Percentiles rank a stretch among this genome's conserved stretches.
Conservation (phyloP, 2,797 vertebrate genomes). For the Sebastes diploproa region DNA sequence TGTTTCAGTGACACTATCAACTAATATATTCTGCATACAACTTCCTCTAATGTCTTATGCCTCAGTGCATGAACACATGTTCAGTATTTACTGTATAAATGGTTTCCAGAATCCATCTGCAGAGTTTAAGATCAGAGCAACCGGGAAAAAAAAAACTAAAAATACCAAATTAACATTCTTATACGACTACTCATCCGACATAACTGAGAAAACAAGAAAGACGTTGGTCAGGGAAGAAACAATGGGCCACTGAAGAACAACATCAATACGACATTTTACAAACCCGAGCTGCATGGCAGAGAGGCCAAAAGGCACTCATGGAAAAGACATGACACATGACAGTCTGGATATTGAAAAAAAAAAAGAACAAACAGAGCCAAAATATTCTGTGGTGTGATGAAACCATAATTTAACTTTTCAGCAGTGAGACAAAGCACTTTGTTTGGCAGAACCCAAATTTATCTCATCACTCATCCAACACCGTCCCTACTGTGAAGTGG, state of each 20-base stretch:
- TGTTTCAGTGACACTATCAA: background rate
- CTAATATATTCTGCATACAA: background rate
- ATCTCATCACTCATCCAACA: constrained; percentile 34
- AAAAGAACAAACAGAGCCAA: background rate
- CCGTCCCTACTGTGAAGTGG: constrained; percentile 35
- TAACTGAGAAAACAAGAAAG: background rate
- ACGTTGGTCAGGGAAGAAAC: background rate
- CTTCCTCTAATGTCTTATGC: background rate
- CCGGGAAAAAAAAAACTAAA: background rate
- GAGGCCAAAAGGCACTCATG: background rate
- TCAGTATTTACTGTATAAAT: background rate
- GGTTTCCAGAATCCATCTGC: background rate
- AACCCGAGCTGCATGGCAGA: background rate
- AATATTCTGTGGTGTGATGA: constrained; percentile 32
- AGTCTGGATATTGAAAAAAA: background rate
- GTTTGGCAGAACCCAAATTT: constrained; percentile 33
- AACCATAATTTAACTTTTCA: constrained; percentile 39
- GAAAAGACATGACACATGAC: background rate
- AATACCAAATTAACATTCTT: constrained; percentile 29
- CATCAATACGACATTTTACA: background rate
- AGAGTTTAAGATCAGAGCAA: background rate
- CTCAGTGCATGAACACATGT: background rate
- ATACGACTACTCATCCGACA: background rate
- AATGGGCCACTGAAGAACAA: background rate
- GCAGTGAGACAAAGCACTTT: constrained; percentile 35